A percentile compares a stretch with the other conserved stretches of the same genome.
phyloP scores from a whole-genome alignment of 2,888 invertebrate genomes.

The Itoplectis maculator region DNA sequence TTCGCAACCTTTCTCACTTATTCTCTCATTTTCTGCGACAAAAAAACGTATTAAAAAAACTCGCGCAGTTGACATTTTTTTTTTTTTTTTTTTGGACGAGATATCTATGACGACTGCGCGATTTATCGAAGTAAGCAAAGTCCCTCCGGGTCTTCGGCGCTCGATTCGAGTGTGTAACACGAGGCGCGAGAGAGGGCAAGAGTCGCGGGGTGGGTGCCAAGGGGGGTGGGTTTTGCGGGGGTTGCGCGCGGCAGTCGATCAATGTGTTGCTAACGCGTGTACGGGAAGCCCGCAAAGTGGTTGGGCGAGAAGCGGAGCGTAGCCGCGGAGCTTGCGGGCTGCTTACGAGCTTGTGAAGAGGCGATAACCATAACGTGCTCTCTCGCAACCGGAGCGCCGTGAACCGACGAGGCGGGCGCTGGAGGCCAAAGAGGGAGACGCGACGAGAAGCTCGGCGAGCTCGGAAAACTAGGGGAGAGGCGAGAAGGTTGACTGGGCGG shows the following conservation, averaged over 20 bases:
- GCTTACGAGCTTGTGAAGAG: slow-evolving; percentile 83
- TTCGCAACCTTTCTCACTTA: too few species aligned
- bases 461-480: slow-evolving; percentile 37
- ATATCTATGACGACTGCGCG: background rate
- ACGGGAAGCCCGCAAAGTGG: slow-evolving; percentile 78
- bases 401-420: slow-evolving; percentile 51
- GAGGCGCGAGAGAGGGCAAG: slow-evolving; percentile 21
- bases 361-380: slow-evolving; percentile 81
- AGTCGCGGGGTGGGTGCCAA: too few species aligned
- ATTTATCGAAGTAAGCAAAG: slow-evolving; percentile 1
- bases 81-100: background rate
- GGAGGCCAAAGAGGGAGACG: slow-evolving; percentile 34
- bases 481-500: slow-evolving; percentile 34
- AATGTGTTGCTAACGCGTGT: slow-evolving; percentile 74
- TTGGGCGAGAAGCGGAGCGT: slow-evolving; percentile 70
- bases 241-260: slow-evolving; percentile 67
- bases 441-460: slow-evolving; percentile 16
- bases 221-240: too few species aligned
- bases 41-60: background rate
- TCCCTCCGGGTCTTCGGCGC: background rate
- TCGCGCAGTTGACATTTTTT: background rate
- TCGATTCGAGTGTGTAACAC: slow-evolving; percentile 6
- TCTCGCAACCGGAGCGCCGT: slow-evolving; percentile 65
- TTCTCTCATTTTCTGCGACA: too few species aligned
- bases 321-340: slow-evolving; percentile 76